These are phyloP conservation scores for Amazona vittata DNA, from an alignment of 2,113 vertebrate species.

Conservation along the genomic window DNA sequence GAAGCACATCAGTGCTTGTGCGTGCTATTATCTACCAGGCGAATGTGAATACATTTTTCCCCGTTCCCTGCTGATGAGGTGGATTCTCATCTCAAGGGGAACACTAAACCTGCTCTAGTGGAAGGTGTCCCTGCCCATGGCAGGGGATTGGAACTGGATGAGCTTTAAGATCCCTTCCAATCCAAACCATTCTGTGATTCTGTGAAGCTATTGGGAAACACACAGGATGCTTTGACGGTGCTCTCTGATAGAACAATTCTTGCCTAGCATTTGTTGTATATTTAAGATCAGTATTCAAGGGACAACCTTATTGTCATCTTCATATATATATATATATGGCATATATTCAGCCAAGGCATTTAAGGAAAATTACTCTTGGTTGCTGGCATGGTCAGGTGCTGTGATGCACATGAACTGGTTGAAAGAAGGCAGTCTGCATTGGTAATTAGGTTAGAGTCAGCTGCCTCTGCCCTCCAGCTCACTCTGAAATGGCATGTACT, in stretches of 20 bases:
- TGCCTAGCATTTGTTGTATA: fast-evolving
- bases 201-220: not conserved
- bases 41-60: not conserved
- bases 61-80: not conserved
- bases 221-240: not conserved
- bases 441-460: slow-evolving; percentile 41
- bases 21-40: fast-evolving
- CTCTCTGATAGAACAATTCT: not conserved
- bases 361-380: not conserved
- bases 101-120: not conserved
- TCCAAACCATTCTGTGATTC: not conserved
- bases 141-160: not conserved
- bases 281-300: not conserved
- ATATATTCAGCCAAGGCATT: not conserved
- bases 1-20: fast-evolving
- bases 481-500: slow-evolving; percentile 25
- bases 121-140: not conserved
- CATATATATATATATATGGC: not conserved
- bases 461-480: slow-evolving; percentile 61
- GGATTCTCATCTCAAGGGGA: not conserved
- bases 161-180: not conserved
- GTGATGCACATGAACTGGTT: not conserved
- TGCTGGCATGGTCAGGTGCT: not conserved
- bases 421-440: not conserved
- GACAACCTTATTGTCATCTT: not conserved